Base-by-base conservation (phyloP, 2,113 vertebrate species). In the Oncorhynchus nerka region DNA sequence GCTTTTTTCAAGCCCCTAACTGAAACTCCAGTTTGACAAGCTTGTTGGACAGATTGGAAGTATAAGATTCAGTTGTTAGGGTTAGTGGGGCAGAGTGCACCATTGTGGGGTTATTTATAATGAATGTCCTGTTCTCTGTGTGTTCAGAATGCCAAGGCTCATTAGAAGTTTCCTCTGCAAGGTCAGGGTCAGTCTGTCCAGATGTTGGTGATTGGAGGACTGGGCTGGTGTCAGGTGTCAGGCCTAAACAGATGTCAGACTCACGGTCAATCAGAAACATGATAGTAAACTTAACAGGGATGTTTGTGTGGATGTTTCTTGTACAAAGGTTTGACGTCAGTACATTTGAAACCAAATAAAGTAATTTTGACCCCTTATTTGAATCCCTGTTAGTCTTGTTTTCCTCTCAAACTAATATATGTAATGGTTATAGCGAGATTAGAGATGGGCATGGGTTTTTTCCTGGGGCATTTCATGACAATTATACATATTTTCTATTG, bases 111-210 rank as follows among this genome's bases (percentile, higher is more conserved):
- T 85, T 89, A 85, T 89, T 91, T 90, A 89, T 87, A 88, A 83
- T 70, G 62, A 88, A 83, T 70, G 62, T 80, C 81, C 76, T 80
- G 83, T 74, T 57, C 75, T 72, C 70, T 67, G 79, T 74, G 83
- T 80, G 71, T 81, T 76, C 67, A 79, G 83, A 32, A 75, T 80
- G 85, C 75, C 71, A 71, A 77, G 77, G 85, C 83, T 88, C 86
- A 84, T 90, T 90, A 85, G 78, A 83, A 73, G 75, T 80, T 90
- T 90, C 82, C 85, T 87, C 75, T 70, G 70, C 75, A 78, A 76
- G 86, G 77, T 87, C 74, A 20, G 71, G 87, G 86, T 89, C 84
- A 86, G 64, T 62, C 2, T 73, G 73, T 70, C 81, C 89, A 88
- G 88, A 91, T 91, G 89, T 89, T 83, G 79, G 57, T 73, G 84